Conservation (phyloP, 2,113 vertebrate genomes). For the Eulacestoma nigropectus region DNA sequence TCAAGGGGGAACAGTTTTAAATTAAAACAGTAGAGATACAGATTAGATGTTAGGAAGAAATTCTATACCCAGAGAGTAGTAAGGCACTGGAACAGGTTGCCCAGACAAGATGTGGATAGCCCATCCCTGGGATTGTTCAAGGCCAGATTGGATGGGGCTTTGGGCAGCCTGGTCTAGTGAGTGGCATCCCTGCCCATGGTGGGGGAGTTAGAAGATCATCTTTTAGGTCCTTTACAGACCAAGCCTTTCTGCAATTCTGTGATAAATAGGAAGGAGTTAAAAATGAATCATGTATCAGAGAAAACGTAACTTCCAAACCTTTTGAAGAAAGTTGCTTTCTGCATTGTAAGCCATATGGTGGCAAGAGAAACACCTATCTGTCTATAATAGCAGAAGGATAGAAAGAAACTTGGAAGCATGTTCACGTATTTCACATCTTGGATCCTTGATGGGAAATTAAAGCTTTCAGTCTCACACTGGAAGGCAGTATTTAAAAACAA, state of each 20-base stretch:
- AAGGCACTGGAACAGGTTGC: not conserved
- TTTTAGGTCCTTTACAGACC: not conserved
- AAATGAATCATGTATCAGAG: not conserved
- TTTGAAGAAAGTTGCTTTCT: not conserved
- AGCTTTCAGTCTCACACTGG: constrained; percentile 51
- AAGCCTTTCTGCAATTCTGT: not conserved
- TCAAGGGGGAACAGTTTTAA: not conserved
- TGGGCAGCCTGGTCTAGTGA: not conserved
- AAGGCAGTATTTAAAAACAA: constrained; percentile 58
- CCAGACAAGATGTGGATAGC: not conserved
- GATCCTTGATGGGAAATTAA: constrained; percentile 35
- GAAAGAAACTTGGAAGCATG: constrained; percentile 10
- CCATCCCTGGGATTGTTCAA: not conserved
- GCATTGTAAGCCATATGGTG: not conserved
- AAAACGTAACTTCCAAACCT: not conserved
- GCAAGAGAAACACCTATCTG: constrained; percentile 32
- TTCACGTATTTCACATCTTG: constrained; percentile 23
- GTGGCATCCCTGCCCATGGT: not conserved
- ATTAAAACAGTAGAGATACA: not conserved
- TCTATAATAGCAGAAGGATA: not conserved
- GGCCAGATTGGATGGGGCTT: not conserved
- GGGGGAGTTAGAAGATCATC: not conserved
- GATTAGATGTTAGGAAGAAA: not conserved
- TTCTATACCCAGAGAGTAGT: not conserved
- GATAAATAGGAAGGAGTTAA: not conserved